A percentile compares a stretch with the other conserved stretches of the same genome.
Conservation (phyloP, 2,113 vertebrate species). For the Leuciscus idus region DNA sequence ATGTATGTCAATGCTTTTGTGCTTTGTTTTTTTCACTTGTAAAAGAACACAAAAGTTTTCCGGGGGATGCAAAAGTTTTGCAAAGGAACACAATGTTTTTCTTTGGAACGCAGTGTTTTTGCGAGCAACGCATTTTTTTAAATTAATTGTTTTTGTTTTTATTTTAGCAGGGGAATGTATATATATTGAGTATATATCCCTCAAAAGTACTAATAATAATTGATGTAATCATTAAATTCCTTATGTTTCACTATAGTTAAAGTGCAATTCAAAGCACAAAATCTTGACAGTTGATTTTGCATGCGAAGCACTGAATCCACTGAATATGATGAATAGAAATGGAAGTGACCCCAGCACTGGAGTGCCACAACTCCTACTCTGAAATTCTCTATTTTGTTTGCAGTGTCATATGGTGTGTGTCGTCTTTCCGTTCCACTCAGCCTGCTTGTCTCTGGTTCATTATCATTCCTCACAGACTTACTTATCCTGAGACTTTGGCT, state of each 20-base stretch:
- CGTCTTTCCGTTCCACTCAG: background rate
- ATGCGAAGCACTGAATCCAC: conserved; percentile 1
- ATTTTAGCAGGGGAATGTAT: too few relatives aligned
- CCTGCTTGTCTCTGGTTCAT: conserved; percentile 25
- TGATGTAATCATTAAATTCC: background rate
- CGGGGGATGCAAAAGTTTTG: too few relatives aligned
- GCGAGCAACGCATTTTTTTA: too few relatives aligned
- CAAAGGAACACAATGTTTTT: too few relatives aligned
- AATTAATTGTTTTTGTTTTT: too few relatives aligned
- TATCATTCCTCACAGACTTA: conserved; percentile 41
- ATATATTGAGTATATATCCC: too few relatives aligned
- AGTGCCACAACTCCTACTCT: background rate
- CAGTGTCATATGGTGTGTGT: conserved; percentile 12
- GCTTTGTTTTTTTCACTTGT: too few relatives aligned
- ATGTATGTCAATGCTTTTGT: too few relatives aligned
- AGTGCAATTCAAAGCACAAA: background rate
- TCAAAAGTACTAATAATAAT: too few relatives aligned
- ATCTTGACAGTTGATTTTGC: background rate
- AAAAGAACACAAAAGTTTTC: too few relatives aligned
- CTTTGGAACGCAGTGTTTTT: too few relatives aligned
- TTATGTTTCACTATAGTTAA: background rate
- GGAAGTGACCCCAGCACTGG: conserved; percentile 4
- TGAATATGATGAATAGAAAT: conserved; percentile 2
- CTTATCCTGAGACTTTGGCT: conserved; percentile 36
- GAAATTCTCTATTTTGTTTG: conserved; percentile 13